Evolutionary conservation across 2,797 vertebrate genomes (phyloP).

Genomic region (Pangasius krempfi): DNA sequence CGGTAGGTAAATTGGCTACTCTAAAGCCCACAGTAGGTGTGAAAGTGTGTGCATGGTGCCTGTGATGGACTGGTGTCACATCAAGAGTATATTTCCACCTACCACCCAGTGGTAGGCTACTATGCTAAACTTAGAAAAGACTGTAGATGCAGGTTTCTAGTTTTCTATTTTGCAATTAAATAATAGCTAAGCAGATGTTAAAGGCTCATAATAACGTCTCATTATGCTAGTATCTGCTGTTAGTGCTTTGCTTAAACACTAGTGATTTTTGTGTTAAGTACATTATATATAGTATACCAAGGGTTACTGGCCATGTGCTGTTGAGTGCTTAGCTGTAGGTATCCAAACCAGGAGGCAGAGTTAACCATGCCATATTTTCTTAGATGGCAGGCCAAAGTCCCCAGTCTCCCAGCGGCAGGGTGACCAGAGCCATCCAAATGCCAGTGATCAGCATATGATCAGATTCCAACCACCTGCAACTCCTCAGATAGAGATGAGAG

Average conservation of each 20-base stretch:
- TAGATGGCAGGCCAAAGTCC: constrained; percentile 53
- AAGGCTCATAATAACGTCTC: not conserved
- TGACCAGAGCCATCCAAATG: constrained; percentile 22
- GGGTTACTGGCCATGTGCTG: constrained; percentile 16
- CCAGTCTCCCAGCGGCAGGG: constrained; percentile 20
- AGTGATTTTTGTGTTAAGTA: not conserved
- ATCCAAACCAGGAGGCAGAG: constrained; percentile 44
- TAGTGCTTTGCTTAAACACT: not conserved
- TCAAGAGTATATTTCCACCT: not conserved
- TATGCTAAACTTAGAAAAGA: not conserved
- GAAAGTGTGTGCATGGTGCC: not conserved
- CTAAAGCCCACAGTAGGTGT: not conserved
- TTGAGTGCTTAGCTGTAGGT: constrained; percentile 20
- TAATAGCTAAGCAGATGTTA: not conserved
- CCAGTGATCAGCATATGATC: constrained; percentile 29
- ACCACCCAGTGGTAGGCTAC: not conserved
- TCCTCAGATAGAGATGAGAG: constrained; percentile 16
- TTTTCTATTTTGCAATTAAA: not conserved
- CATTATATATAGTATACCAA: not conserved
- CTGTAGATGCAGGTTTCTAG: not conserved
- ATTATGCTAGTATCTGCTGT: not conserved
- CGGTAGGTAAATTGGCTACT: not conserved
- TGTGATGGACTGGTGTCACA: not conserved
- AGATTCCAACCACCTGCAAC: constrained; percentile 28
- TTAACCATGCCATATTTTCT: constrained; percentile 49